Evolutionary conservation across 35 echinoderm and acorn worm species (phyloP).

Genomic region (Heliocidaris tuberculata): DNA sequence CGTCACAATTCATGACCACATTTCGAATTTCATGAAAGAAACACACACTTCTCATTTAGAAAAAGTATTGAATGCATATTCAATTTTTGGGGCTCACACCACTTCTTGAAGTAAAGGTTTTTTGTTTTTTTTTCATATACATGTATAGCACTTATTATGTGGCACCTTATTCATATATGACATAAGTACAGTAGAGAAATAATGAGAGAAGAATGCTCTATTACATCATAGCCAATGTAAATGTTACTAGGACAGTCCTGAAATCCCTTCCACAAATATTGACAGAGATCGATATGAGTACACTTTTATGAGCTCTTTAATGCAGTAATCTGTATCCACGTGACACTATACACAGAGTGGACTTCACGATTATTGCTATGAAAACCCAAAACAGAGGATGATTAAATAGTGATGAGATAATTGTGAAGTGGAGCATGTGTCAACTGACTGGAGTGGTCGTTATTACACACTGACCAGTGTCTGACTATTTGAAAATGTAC

Average conservation of each 20-base stretch:
- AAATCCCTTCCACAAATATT: background rate
- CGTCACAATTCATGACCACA: too few species aligned
- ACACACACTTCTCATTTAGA: too few species aligned
- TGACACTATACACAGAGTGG: background rate
- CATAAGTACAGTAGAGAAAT: background rate
- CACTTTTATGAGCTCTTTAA: background rate
- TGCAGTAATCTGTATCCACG: background rate
- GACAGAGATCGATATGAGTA: background rate
- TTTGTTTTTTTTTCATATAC: too few species aligned
- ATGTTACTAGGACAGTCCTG: background rate
- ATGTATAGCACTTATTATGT: background rate
- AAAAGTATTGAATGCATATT: too few species aligned
- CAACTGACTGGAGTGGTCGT: background rate
- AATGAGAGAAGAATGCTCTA: background rate
- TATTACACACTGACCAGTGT: background rate
- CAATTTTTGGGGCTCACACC: too few species aligned
- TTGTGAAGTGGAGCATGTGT: background rate
- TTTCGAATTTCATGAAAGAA: too few species aligned
- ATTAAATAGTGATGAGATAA: background rate
- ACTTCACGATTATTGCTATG: constrained; percentile 5
- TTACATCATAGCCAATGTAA: constrained; percentile 5
- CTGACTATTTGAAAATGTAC: background rate
- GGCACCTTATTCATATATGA: background rate
- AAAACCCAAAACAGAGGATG: background rate
- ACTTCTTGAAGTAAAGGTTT: too few species aligned